Evolutionary conservation across 2,797 vertebrate genomes (phyloP).

Genomic region (Hippocampus kuda): DNA sequence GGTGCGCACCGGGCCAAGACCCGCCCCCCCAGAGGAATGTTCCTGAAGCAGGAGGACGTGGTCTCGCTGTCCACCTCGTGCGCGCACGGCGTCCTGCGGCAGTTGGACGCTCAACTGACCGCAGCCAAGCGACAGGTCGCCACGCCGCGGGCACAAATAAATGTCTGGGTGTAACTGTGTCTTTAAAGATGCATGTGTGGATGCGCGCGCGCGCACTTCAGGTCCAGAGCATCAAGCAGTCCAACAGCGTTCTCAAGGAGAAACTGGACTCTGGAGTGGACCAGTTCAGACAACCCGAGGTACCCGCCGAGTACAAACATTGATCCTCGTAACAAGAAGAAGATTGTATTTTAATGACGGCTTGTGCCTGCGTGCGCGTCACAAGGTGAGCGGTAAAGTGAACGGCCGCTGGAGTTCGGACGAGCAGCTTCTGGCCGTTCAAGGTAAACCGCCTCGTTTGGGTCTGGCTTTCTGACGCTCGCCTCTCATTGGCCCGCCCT

Average conservation of each 20-base stretch:
- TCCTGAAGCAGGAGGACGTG: slow-evolving; percentile 82
- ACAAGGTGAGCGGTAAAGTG: slow-evolving; percentile 77
- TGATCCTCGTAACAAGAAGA: too few relatives aligned
- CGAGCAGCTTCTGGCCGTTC: slow-evolving; percentile 86
- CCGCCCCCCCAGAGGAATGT: slow-evolving; percentile 94
- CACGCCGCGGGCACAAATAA: not conserved
- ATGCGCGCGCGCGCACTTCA: slow-evolving; percentile 28
- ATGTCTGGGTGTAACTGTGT: slow-evolving; percentile 27
- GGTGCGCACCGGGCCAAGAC: slow-evolving; percentile 80
- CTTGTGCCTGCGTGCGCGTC: not conserved
- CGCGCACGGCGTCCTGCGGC: slow-evolving; percentile 78
- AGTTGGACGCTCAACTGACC: slow-evolving; percentile 85
- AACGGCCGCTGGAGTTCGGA: slow-evolving; percentile 89
- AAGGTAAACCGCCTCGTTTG: slow-evolving; percentile 65
- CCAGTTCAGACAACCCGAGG: slow-evolving; percentile 77
- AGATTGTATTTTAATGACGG: not conserved
- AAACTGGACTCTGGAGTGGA: slow-evolving; percentile 80
- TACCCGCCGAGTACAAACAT: slow-evolving; percentile 38
- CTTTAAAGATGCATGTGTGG: not conserved
- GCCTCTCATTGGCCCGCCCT: slow-evolving; percentile 1
- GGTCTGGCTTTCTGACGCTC: too few relatives aligned
- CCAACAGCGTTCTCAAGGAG: slow-evolving; percentile 81
- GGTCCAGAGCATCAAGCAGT: slow-evolving; percentile 92
- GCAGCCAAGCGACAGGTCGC: slow-evolving; percentile 86
- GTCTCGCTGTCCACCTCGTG: slow-evolving; percentile 81